Evolutionary conservation across 2,888 invertebrate species (phyloP).

Genomic region (Pharmacophagus antenor): DNA sequence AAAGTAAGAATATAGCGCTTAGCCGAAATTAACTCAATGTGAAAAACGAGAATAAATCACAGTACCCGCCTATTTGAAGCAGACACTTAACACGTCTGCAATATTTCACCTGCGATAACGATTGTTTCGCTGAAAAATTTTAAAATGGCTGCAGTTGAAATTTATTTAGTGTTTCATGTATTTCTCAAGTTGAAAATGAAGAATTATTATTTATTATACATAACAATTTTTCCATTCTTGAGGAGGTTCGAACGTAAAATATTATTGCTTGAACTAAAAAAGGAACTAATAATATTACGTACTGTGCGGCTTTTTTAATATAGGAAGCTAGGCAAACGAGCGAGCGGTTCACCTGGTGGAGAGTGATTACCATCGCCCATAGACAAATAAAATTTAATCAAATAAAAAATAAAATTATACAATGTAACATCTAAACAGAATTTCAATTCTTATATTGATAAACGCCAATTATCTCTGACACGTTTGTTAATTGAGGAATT

Average conservation of each 20-base stretch:
- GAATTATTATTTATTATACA: too few relatives aligned
- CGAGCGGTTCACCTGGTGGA: too few relatives aligned
- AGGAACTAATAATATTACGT: neutral
- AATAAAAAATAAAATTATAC: too few relatives aligned
- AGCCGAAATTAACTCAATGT: slow-evolving; percentile 7
- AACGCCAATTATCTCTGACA: too few relatives aligned
- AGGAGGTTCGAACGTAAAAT: neutral
- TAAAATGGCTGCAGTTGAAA: neutral
- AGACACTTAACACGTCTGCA: slow-evolving; percentile 15
- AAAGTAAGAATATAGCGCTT: slow-evolving; percentile 27
- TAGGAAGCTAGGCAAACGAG: too few relatives aligned
- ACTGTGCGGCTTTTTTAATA: too few relatives aligned
- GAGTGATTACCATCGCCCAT: too few relatives aligned
- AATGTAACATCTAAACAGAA: neutral
- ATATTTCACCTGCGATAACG: slow-evolving; percentile 4
- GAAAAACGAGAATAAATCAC: slow-evolving; percentile 14
- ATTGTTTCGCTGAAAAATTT: neutral
- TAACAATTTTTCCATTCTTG: neutral
- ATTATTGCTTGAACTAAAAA: neutral
- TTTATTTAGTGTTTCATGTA: neutral
- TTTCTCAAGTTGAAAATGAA: too few relatives aligned
- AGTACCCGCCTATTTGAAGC: slow-evolving; percentile 7
- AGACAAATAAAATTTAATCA: too few relatives aligned
- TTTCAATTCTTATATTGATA: too few relatives aligned
- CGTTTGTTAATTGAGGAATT: neutral